A percentile compares a stretch with the other conserved stretches of the same genome.
Evolutionary conservation across 2,113 vertebrate species (phyloP).

Genomic region (Mustela lutreola): DNA sequence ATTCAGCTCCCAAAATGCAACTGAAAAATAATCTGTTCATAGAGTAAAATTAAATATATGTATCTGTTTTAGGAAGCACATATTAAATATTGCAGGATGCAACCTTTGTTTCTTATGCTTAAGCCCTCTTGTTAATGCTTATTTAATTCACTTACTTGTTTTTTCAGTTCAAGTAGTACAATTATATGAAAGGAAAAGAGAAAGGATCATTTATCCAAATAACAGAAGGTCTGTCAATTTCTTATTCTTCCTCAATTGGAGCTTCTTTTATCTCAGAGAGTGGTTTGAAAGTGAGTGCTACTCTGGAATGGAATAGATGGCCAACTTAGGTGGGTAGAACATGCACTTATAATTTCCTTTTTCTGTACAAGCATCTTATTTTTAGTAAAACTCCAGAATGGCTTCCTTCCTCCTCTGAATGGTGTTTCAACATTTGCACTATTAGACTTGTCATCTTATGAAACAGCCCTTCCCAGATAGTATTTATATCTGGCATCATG

Average conservation of each 20-base stretch:
- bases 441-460: conserved; percentile 6
- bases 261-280: not conserved
- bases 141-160: not conserved
- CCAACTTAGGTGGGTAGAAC: not conserved
- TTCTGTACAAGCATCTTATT: not conserved
- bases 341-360: conserved; percentile 37
- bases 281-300: not conserved
- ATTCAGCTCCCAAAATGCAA: not conserved
- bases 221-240: not conserved
- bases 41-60: not conserved
- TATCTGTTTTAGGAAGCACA: not conserved
- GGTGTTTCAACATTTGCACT: not conserved
- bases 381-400: conserved; percentile 64
- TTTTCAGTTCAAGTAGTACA: not conserved
- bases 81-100: not conserved
- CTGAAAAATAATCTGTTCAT: conserved; percentile 9
- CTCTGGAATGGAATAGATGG: not conserved
- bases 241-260: not conserved
- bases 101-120: not conserved
- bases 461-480: not conserved
- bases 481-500: conserved; percentile 60
- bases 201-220: not conserved
- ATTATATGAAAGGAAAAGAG: not conserved
- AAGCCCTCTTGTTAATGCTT: not conserved
- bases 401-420: conserved; percentile 52